Base-by-base conservation (phyloP, 1,140 invertebrate species). In the Aphelenchoides besseyi region DNA sequence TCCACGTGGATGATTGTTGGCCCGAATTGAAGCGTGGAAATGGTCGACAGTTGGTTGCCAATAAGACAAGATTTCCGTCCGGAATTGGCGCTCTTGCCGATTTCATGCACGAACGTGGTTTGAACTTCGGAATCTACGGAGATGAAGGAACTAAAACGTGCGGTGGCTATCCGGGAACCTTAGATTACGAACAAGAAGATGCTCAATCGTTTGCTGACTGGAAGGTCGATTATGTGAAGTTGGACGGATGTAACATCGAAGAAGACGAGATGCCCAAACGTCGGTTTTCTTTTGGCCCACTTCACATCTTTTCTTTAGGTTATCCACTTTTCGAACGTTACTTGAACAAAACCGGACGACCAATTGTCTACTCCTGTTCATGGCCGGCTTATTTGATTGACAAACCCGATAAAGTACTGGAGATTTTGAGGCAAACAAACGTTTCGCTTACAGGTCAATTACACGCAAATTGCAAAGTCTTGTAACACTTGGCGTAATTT, bases 61-160 rank as follows among this genome's bases (percentile, higher is more conserved):
- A 61, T 18, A 61, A 30, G 59, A 30, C 1, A 29, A n/a, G 3
- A 16, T 64, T 62, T n/a, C 48, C 26, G 1, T 67, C 16, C 29
- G n/a, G 52, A 28, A 1, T 67, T 16, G n/a, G 16, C 33, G 67
- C 1, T 28, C 68, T 74, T 23, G 33, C 18, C n/a, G 2, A 64
- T 64, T 26, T 95, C 93, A 88, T 97, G 76, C 95, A 98, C 87
- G 89, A 89, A 5, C 92, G 92, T 87, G 93, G 92, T 57, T 86
- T 98, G 1, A 97, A 95, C 85, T 93, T 98, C 82, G 95, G 95
- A 26, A 95, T 98, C 72, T 98, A 98, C 85, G 93, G 95, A 85
- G 94, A 97, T 85, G 96, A 91, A 86, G 95, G 95, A 1, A 94
- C 92, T 77, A 91, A 91, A 81, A 98, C 95, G 0, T 98, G 95